Evolutionary conservation across 2,797 vertebrate genomes (phyloP).

Genomic region (Odontamblyopus lacepedii): DNA sequence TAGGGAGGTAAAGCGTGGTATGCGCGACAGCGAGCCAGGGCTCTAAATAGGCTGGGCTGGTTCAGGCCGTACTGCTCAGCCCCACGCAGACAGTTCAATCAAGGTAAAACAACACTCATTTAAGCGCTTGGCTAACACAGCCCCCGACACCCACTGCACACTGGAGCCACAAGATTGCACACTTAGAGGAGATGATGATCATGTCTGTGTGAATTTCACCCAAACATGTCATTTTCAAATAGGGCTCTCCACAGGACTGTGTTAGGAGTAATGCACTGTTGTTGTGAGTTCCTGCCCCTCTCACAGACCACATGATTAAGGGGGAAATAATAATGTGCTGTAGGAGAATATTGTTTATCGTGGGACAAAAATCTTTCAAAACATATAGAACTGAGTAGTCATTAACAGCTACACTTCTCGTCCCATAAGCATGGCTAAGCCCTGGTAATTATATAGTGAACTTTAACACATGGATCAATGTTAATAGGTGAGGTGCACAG

Average conservation of each 20-base stretch:
- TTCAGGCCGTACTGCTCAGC: slow-evolving; percentile 49
- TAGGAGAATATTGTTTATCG: slow-evolving; percentile 5
- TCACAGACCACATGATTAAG: slow-evolving; percentile 18
- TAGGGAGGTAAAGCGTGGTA: slow-evolving; percentile 74
- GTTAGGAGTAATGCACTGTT: slow-evolving; percentile 68
- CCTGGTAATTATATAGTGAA: slow-evolving; percentile 66
- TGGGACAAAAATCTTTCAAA: slow-evolving; percentile 35
- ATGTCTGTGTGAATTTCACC: slow-evolving; percentile 79
- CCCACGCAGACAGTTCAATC: slow-evolving; percentile 75
- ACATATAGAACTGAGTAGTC: slow-evolving; percentile 52
- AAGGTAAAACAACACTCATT: slow-evolving; percentile 76
- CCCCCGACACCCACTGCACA: slow-evolving; percentile 51
- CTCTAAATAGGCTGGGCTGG: slow-evolving; percentile 62
- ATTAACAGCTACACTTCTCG: slow-evolving; percentile 42
- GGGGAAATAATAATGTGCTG: slow-evolving; percentile 12
- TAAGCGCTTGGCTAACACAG: slow-evolving; percentile 69
- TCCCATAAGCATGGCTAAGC: slow-evolving; percentile 52
- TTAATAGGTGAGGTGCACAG: slow-evolving; percentile 66
- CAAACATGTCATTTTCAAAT: slow-evolving; percentile 76
- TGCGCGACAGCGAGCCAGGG: slow-evolving; percentile 64
- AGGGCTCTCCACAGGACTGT: slow-evolving; percentile 61
- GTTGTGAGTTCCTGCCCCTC: slow-evolving; percentile 46
- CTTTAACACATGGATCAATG: slow-evolving; percentile 58
- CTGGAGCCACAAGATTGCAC: slow-evolving; percentile 72
- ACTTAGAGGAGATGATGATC: slow-evolving; percentile 73